Percentiles rank a stretch among this genome's conserved stretches.
Conservation (phyloP, 2,797 vertebrate genomes). For the Sternarchorhynchus goeldii region DNA sequence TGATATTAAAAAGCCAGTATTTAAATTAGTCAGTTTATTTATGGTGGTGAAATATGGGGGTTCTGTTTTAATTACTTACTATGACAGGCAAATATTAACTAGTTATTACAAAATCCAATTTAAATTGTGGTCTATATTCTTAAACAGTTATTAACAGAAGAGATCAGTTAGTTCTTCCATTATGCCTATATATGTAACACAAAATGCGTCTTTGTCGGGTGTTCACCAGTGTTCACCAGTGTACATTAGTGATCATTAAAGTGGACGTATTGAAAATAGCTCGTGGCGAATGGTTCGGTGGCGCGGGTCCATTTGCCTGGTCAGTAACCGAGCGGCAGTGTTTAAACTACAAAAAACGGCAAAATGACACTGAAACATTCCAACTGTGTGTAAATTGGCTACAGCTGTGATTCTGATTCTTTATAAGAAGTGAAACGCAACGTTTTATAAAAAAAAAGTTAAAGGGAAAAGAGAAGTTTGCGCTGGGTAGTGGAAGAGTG, state of each 20-base stretch:
- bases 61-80: not conserved
- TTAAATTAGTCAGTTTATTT: not conserved
- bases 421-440: not conserved
- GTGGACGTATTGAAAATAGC: conserved; percentile 19
- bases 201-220: not conserved
- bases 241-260: not conserved
- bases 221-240: not conserved
- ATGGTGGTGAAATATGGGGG: not conserved
- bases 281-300: conserved; percentile 1
- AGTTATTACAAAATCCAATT: not conserved
- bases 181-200: conserved; percentile 10
- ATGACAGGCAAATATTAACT: too few relatives aligned
- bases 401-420: not conserved
- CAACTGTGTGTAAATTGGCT: not conserved
- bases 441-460: not conserved
- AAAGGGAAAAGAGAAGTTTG: not conserved
- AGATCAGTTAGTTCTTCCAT: too few relatives aligned
- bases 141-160: too few relatives aligned
- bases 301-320: not conserved
- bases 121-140: too few relatives aligned
- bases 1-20: not conserved
- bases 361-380: not conserved
- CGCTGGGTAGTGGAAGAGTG: not conserved
- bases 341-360: not conserved
- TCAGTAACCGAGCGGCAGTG: not conserved